These are phyloP conservation scores for Toxotes lorentzi DNA, from an alignment of 2,797 vertebrate species.

Conservation along the genomic window DNA sequence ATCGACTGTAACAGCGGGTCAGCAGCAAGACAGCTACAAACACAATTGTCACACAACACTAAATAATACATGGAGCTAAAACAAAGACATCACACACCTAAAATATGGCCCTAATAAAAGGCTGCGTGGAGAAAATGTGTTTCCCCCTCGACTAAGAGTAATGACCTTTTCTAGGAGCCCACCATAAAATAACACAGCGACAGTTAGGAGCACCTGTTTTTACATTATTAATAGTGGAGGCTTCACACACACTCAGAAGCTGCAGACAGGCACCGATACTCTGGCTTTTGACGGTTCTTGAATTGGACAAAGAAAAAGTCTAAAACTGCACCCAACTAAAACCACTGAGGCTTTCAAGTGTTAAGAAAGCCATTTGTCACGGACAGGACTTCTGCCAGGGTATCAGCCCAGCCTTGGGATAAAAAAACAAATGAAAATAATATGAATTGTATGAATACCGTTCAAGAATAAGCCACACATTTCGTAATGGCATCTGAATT, in stretches of 20 bases:
- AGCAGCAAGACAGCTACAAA: slow-evolving; percentile 64
- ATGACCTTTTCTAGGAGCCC: slow-evolving; percentile 61
- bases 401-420: slow-evolving; percentile 43
- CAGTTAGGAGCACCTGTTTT: slow-evolving; percentile 67
- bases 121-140: slow-evolving; percentile 53
- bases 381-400: slow-evolving; percentile 47
- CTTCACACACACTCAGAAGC: slow-evolving; percentile 35
- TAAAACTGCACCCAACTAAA: slow-evolving; percentile 47
- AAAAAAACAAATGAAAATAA: slow-evolving; percentile 46
- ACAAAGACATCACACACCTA: slow-evolving; percentile 71
- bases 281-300: slow-evolving; percentile 54
- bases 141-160: slow-evolving; percentile 60
- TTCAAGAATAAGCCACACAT: slow-evolving; percentile 34
- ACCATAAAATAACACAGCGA: slow-evolving; percentile 61
- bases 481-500: slow-evolving; percentile 43
- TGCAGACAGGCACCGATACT: slow-evolving; percentile 14
- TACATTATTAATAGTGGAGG: slow-evolving; percentile 68
- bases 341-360: slow-evolving; percentile 51
- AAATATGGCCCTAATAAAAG: slow-evolving; percentile 76
- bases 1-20: slow-evolving; percentile 77
- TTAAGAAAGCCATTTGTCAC: slow-evolving; percentile 69
- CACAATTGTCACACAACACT: slow-evolving; percentile 73
- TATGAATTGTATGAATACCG: slow-evolving; percentile 42
- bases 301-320: slow-evolving; percentile 62
- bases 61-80: slow-evolving; percentile 75